These are phyloP conservation scores for Eulimnadia texana DNA, from an alignment of 1,140 invertebrate genomes.

Conservation along the genomic window DNA sequence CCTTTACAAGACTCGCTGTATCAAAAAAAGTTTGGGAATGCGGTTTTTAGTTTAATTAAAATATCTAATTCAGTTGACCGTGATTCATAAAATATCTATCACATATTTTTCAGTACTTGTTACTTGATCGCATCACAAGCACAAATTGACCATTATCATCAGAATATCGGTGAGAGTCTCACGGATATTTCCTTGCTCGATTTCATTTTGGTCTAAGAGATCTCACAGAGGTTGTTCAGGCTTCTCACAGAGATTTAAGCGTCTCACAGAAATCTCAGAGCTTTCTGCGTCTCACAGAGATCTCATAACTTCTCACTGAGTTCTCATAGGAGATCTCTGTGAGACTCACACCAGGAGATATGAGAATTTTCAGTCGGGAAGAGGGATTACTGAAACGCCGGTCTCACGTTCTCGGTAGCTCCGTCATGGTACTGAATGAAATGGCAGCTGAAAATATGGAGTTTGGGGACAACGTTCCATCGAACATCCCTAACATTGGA, in stretches of 20 bases:
- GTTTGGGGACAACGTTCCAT: no score
- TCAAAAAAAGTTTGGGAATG: not conserved
- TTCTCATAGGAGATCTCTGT: no score
- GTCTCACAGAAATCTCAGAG: not conserved
- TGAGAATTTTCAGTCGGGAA: not conserved
- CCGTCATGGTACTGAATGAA: no score
- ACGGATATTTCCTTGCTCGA: no score
- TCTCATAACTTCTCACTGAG: no score
- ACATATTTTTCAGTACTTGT: not conserved
- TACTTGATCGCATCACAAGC: not conserved
- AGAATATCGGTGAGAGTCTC: not conserved
- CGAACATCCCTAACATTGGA: no score
- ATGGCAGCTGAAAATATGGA: no score
- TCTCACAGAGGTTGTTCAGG: not conserved
- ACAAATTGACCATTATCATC: not conserved
- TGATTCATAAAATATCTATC: not conserved
- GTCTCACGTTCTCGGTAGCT: no score
- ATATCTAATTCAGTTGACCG: not conserved
- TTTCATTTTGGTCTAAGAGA: no score
- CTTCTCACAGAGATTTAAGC: no score
- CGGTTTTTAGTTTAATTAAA: not conserved
- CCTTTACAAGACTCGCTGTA: not conserved
- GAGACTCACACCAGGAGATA: not conserved
- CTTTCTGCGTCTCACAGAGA: no score
- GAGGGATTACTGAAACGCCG: no score